phyloP scores from a whole-genome alignment of 2,888 invertebrate genomes.

The Icerya purchasi region DNA sequence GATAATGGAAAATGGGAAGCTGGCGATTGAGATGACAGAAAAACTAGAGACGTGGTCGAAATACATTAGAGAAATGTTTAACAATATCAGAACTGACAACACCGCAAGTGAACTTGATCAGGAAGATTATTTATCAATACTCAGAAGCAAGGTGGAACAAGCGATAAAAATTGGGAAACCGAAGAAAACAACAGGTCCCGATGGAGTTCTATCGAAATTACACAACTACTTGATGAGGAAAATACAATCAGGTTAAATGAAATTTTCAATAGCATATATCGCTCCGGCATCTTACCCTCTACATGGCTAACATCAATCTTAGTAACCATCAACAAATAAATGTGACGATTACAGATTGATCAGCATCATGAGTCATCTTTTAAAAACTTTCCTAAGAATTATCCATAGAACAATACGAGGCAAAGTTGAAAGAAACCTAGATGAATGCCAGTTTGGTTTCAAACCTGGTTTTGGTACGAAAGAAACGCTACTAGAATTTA shows the following conservation, averaged over 20 bases:
- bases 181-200: background rate
- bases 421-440: background rate
- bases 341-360: background rate
- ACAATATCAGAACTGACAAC: background rate
- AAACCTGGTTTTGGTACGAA: background rate
- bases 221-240: background rate
- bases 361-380: background rate
- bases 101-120: background rate
- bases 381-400: background rate
- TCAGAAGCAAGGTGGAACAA: background rate
- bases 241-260: background rate
- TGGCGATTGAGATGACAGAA: background rate
- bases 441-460: background rate
- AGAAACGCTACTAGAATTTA: background rate
- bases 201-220: background rate
- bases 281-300: background rate
- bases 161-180: background rate
- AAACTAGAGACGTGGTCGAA: background rate
- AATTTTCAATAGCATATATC: background rate
- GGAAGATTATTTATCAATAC: background rate
- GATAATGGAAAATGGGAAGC: background rate
- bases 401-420: too few relatives aligned
- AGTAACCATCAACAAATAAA: background rate
- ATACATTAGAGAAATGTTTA: background rate
- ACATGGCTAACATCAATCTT: background rate